Evolutionary conservation across 2,113 vertebrate genomes (phyloP), one percentile per base, ranked within the genome.

Genomic region (Casuarius casuarius): DNA sequence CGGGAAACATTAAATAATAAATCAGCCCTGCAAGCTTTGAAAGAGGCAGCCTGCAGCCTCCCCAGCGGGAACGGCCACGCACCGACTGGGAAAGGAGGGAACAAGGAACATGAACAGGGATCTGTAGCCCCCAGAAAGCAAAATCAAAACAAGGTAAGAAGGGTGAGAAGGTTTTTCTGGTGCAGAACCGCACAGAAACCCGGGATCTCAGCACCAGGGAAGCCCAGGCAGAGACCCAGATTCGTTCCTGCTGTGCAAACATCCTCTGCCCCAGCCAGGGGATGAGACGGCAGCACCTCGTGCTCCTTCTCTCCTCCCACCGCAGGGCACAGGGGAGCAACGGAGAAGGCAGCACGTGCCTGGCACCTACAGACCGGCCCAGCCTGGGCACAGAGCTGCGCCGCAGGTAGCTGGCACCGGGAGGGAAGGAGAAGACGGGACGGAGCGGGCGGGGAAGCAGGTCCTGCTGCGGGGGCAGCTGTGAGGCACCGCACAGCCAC

Each of bases 401-500:
- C 62, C 76, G 74, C 52, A 29, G 93, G 61, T 66, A 68, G 71
- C 29, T 67, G 71, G 35, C 3, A 5, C 48, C 13, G 21, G 61
- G 62, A 66, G 33, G 25, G 48, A 79, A n/a, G 46, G 31, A 74
- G 42, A 46, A 38, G 38, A 38, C 8, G 38, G 38, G 38, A 38
- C 38, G 38, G 38, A 38, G 38, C 38, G 38, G 38, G 38, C 38
- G 6, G 38, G 38, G 38, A 38, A 38, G 38, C 38, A 38, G 49
- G 40, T 94, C 91, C 76, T 73, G 71, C 72, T 23, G 5, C 38
- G 61, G 22, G 5, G 44, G 71, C 72, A 20, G 5, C 44, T 65
- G 22, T 8, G 48, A 68, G 1, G 6, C 3, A 1, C 42, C 8
- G 49, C 61, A 33, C 3, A 20, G 61, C 31, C 0, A 0, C 2